Conservation (phyloP, 1,140 invertebrate species). For the Halesus radiatus region DNA sequence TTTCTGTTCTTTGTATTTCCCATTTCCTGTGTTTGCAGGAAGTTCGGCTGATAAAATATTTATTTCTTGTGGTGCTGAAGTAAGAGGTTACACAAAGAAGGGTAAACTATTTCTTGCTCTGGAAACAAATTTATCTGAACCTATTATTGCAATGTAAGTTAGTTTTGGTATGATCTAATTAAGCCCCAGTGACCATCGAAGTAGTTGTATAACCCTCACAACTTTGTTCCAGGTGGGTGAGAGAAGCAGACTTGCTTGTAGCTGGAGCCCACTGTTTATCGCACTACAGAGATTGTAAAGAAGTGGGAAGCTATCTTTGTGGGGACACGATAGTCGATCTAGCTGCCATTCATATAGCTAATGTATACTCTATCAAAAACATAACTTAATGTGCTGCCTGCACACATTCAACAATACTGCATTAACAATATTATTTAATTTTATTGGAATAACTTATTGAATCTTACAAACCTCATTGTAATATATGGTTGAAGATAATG, state of each 20-base stretch:
- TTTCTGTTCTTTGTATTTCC: neutral
- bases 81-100: conserved; percentile 54
- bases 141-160: conserved; percentile 52
- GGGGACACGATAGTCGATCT: conserved; percentile 87
- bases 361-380: conserved; percentile 31
- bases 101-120: conserved; percentile 54
- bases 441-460: no score
- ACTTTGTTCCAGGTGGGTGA: conserved; percentile 76
- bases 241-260: conserved; percentile 84
- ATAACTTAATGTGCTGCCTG: no score
- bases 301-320: conserved; percentile 83
- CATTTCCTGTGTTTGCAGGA: conserved; percentile 39
- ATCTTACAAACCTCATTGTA: no score
- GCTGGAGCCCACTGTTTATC: conserved; percentile 87
- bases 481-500: no score
- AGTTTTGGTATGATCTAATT: neutral
- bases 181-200: neutral
- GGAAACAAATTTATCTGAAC: conserved; percentile 53
- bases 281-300: conserved; percentile 88
- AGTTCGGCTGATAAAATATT: conserved; percentile 53
- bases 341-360: conserved; percentile 67
- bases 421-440: no score
- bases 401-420: no score
- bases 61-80: conserved; percentile 51
- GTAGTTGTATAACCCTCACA: neutral